These are phyloP conservation scores for Bellardia bayeri DNA, from an alignment of 2,888 invertebrate genomes.

Conservation along the genomic window DNA sequence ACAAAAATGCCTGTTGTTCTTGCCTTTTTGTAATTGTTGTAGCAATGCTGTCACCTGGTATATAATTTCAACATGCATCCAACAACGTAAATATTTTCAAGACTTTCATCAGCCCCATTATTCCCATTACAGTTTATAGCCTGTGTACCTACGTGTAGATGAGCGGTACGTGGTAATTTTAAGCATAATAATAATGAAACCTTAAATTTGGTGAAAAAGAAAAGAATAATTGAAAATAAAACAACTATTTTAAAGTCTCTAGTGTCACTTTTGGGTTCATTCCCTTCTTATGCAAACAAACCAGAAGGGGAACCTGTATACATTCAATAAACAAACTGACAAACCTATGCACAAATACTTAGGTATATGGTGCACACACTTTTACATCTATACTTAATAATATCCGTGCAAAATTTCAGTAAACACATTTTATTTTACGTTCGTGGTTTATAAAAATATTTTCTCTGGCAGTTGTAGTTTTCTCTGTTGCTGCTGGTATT, in stretches of 20 bases:
- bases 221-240: slow-evolving; percentile 50
- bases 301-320: not conserved
- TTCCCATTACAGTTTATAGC: not conserved
- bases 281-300: slow-evolving; percentile 53
- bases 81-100: not conserved
- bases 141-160: not conserved
- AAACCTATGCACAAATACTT: not conserved
- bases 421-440: slow-evolving; percentile 45
- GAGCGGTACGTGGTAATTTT: not conserved
- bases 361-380: not conserved
- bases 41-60: too few relatives aligned
- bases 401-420: slow-evolving; percentile 50
- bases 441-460: slow-evolving; percentile 59
- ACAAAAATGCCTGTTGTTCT: too few relatives aligned
- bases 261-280: slow-evolving; percentile 65
- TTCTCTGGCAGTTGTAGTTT: slow-evolving; percentile 11
- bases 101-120: slow-evolving; percentile 1
- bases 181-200: slow-evolving; percentile 25
- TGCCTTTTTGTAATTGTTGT: too few relatives aligned
- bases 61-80: too few relatives aligned
- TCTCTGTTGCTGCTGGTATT: not conserved
- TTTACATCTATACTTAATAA: slow-evolving; percentile 13
- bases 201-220: slow-evolving; percentile 15
- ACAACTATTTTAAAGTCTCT: slow-evolving; percentile 52
- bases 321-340: not conserved